A percentile compares a stretch with the other conserved stretches of the same genome.
phyloP scores from a whole-genome alignment of 1,140 invertebrate species.

The Eupristina koningsbergeri region DNA sequence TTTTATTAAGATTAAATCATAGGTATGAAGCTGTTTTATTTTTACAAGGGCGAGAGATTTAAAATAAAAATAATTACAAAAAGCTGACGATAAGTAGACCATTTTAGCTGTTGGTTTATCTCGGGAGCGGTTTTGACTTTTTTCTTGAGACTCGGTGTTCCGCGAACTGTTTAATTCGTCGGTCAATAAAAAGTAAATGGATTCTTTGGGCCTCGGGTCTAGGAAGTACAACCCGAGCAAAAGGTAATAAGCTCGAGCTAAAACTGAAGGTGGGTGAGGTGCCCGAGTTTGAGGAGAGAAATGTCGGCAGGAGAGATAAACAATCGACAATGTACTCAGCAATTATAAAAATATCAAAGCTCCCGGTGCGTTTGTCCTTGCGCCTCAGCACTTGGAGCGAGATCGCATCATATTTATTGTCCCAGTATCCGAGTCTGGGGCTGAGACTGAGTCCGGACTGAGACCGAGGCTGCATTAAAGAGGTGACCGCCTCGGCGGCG shows the following conservation, averaged over 20 bases:
- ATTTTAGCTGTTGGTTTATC: not conserved
- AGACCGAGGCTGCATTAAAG: conserved; percentile 17
- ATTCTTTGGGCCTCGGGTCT: not conserved
- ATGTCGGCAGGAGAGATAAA: conserved; percentile 12
- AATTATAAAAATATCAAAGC: conserved; percentile 25
- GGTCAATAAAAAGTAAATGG: not conserved
- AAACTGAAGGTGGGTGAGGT: no score
- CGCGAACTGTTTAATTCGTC: not conserved
- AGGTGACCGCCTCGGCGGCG: no score
- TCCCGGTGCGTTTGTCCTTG: not conserved
- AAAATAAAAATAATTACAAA: not conserved
- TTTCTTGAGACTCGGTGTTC: not conserved
- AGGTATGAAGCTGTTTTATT: not conserved
- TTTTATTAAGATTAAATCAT: conserved; percentile 12
- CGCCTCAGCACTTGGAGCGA: not conserved
- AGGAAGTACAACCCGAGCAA: not conserved
- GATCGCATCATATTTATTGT: conserved; percentile 30
- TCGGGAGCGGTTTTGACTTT: not conserved
- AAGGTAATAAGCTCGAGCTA: not conserved
- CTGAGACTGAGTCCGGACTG: no score
- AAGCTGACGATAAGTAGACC: not conserved
- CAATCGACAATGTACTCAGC: conserved; percentile 15
- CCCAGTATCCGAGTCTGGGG: not conserved
- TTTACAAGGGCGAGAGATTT: not conserved
- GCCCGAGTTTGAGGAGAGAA: not conserved